Percentiles rank a stretch among this genome's conserved stretches.
Conservation (phyloP, 2,797 vertebrate genomes). For the Eleutherodactylus coqui region DNA sequence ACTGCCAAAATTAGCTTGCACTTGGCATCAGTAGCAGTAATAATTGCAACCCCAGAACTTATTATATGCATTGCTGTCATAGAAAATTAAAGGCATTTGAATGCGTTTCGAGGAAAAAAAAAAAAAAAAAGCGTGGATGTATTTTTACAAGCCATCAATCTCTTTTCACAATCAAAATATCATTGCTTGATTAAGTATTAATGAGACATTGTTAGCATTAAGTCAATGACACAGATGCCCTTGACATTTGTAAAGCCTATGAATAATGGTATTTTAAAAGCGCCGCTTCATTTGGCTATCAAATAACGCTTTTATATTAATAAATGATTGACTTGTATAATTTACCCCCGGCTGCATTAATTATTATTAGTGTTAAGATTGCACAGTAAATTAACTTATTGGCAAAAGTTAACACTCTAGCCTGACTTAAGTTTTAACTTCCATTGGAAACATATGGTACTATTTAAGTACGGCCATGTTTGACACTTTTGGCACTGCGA, state of each 20-base stretch:
- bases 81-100: slow-evolving; percentile 51
- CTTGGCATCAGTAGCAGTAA: slow-evolving; percentile 61
- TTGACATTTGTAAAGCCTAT: slow-evolving; percentile 59
- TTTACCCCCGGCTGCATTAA: slow-evolving; percentile 58
- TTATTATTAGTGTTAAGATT: slow-evolving; percentile 66
- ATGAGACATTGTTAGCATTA: slow-evolving; percentile 64
- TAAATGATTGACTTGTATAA: slow-evolving; percentile 60
- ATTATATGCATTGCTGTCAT: slow-evolving; percentile 58
- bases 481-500: slow-evolving; percentile 79
- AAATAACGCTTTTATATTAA: slow-evolving; percentile 58
- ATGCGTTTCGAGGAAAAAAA: slow-evolving; percentile 50
- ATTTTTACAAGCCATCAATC: slow-evolving; percentile 64
- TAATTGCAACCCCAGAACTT: slow-evolving; percentile 53
- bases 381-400: slow-evolving; percentile 69
- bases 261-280: slow-evolving; percentile 54
- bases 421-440: slow-evolving; percentile 67
- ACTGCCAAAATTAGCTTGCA: slow-evolving; percentile 54
- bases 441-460: slow-evolving; percentile 76
- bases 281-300: slow-evolving; percentile 63
- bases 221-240: slow-evolving; percentile 56
- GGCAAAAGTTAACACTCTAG: slow-evolving; percentile 71
- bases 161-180: slow-evolving; percentile 66
- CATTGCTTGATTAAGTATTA: slow-evolving; percentile 64
- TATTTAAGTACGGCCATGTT: slow-evolving; percentile 78
- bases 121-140: slow-evolving; percentile 55